phyloP scores from a whole-genome alignment of 2,113 vertebrate species.

The Syngnathus scovelli region DNA sequence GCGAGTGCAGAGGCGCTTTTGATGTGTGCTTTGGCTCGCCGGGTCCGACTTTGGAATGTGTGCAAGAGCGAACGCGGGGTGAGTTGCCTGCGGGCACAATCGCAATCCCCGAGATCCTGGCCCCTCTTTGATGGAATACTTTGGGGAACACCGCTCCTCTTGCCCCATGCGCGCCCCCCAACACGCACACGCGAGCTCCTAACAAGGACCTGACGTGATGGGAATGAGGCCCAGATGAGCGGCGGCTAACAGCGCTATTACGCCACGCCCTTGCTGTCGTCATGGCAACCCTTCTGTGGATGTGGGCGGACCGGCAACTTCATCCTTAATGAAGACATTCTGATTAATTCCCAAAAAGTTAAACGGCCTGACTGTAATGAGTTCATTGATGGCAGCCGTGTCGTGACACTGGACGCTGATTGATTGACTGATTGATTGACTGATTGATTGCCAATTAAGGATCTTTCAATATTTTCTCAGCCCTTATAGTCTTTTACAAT shows the following conservation, averaged over 20 bases:
- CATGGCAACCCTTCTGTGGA: slow-evolving; percentile 1
- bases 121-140: slow-evolving; percentile 78
- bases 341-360: not conserved
- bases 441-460: slow-evolving; percentile 31
- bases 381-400: slow-evolving; percentile 37
- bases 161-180: slow-evolving; percentile 42
- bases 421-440: slow-evolving; percentile 18
- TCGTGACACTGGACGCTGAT: slow-evolving; percentile 40
- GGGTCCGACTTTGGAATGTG: slow-evolving; percentile 74
- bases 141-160: slow-evolving; percentile 72
- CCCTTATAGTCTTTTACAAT: not conserved
- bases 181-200: slow-evolving; percentile 42
- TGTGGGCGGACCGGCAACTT: not conserved
- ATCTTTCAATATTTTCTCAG: not conserved
- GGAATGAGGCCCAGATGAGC: slow-evolving; percentile 66
- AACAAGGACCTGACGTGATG: slow-evolving; percentile 71
- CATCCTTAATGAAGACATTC: slow-evolving; percentile 16
- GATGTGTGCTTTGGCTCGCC: slow-evolving; percentile 78
- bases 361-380: not conserved
- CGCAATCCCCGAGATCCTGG: slow-evolving; percentile 75
- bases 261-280: slow-evolving; percentile 51
- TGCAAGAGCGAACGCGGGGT: slow-evolving; percentile 45
- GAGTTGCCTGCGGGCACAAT: slow-evolving; percentile 76
- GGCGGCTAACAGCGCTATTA: slow-evolving; percentile 68
- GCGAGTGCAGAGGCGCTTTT: slow-evolving; percentile 71